Evolutionary conservation across 2,888 invertebrate species (phyloP), one percentile per base, ranked within the genome.

Genomic region (Drosophila monieri): DNA sequence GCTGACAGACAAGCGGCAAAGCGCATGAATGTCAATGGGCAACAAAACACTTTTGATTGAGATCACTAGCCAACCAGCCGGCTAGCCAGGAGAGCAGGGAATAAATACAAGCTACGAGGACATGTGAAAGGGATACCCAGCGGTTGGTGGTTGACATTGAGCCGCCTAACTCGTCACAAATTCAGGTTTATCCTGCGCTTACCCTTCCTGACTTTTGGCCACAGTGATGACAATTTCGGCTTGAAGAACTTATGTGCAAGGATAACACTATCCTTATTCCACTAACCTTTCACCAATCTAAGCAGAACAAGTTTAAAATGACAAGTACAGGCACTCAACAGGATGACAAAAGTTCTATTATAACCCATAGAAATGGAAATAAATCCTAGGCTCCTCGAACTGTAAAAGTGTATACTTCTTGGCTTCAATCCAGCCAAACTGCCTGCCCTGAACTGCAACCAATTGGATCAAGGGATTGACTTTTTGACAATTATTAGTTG

Each of bases 401-500:
- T 9, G 9, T 0, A 27, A 9, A 9, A 27, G 9, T 9, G 3
- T 9, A 48, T 18, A 6, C 35, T 39, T 39, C 14, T 14, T 14
- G 21, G 43, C 21, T 12, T 2, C 3, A 21, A 43, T 9, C 2
- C 12, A 21, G 21, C 18, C 21, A 12, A 21, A 3, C 12, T 6
- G 43, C 6, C 21, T 1, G 21, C 5, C 18, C 9, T 43, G 21
- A 12, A 52, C 52, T 60, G 78, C 61, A 27, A 6, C 27, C 27
- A 27, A 27, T 9, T 27, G 27, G 27, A 73, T 39, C 65, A 69
- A 76, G 71, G 86, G 78, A 78, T 85, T 89, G 88, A 89, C 88
- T 89, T 78, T 76, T 80, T 89, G 89, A 89, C 89, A 89, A 90
- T 89, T 89, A 90, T 90, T 89, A 89, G 89, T 87, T 89, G 83